Evolutionary conservation across 2,797 vertebrate genomes (phyloP).

Genomic region (Eupleurogrammus muticus): DNA sequence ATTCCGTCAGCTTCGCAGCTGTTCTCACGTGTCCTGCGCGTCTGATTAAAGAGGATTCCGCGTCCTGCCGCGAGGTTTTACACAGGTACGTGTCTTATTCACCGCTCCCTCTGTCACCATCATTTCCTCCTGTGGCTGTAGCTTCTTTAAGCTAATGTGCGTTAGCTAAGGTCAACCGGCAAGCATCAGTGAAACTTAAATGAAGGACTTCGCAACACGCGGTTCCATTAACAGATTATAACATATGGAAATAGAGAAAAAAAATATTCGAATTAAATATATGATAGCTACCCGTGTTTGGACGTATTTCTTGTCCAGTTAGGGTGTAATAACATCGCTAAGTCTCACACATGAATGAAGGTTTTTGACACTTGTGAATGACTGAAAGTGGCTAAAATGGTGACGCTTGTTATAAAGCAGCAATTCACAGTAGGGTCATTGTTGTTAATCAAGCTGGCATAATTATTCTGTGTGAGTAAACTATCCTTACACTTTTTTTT

Average conservation of each 20-base stretch:
- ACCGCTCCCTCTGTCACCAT: neutral
- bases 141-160: slow-evolving; percentile 39
- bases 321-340: neutral
- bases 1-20: neutral
- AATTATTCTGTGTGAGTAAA: neutral
- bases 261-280: neutral
- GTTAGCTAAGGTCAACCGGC: slow-evolving; percentile 50
- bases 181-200: neutral
- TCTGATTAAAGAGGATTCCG: neutral
- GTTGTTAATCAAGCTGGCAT: neutral
- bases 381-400: neutral
- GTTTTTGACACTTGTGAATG: neutral
- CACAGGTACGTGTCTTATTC: slow-evolving; percentile 46
- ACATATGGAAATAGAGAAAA: neutral
- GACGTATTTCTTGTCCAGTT: too few relatives aligned
- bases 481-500: too few relatives aligned
- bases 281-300: neutral
- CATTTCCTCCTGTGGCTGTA: slow-evolving; percentile 5
- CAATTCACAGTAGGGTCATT: rapidly evolving
- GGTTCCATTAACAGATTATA: rapidly evolving
- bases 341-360: neutral
- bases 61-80: neutral
- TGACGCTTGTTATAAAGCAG: too few relatives aligned
- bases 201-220: rapidly evolving
- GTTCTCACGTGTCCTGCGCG: rapidly evolving